phyloP scores from a whole-genome alignment of 2,888 invertebrate species.

The Mesorhabditis spiculigera region DNA sequence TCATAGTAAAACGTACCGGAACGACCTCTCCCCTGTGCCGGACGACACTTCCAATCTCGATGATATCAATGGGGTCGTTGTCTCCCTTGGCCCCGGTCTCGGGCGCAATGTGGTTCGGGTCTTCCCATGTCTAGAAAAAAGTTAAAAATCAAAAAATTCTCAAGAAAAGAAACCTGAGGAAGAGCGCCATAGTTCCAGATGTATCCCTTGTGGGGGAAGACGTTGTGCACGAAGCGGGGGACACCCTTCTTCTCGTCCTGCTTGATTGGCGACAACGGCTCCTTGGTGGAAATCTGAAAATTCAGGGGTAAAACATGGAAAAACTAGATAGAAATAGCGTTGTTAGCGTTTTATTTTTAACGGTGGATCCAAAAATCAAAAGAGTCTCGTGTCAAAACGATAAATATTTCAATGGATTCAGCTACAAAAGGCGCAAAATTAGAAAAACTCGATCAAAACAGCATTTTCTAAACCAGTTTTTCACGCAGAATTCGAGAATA shows the following conservation, averaged over 20 bases:
- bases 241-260: slow-evolving; percentile 97
- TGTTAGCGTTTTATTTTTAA: no score
- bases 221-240: slow-evolving; percentile 89
- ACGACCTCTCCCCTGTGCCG: slow-evolving; percentile 49
- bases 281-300: slow-evolving; percentile 72
- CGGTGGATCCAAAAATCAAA: background rate
- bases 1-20: slow-evolving; percentile 15
- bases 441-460: no score
- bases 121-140: slow-evolving; percentile 84
- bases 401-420: no score
- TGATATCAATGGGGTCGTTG: slow-evolving; percentile 95
- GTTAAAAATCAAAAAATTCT: background rate
- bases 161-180: slow-evolving; percentile 72
- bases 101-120: slow-evolving; percentile 84
- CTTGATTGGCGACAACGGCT: slow-evolving; percentile 90
- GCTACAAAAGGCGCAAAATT: no score
- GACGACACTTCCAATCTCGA: slow-evolving; percentile 84
- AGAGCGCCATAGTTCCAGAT: slow-evolving; percentile 99
- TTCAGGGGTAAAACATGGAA: no score
- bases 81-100: slow-evolving; percentile 90
- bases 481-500: no score
- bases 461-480: no score
- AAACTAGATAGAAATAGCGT: no score
- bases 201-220: slow-evolving; percentile 99
- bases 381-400: background rate